These are phyloP conservation scores for Cephus pygmeus DNA, from an alignment of 2,888 invertebrate genomes.

Conservation along the genomic window DNA sequence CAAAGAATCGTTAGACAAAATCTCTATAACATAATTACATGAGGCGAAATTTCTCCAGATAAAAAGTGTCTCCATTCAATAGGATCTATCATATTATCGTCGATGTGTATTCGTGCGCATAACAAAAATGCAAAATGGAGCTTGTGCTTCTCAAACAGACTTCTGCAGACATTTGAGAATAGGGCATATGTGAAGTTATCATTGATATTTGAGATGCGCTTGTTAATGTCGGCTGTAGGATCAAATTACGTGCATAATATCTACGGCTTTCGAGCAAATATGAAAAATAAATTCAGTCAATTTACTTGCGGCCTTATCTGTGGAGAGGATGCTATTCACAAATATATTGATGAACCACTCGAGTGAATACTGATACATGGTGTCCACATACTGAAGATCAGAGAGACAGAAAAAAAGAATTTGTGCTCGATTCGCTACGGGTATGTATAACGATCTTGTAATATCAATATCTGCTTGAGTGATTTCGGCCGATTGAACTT, in stretches of 20 bases:
- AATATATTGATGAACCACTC: conserved; percentile 92
- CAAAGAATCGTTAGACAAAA: conserved; percentile 6
- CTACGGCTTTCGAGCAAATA: not conserved
- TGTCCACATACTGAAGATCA: conserved; percentile 88
- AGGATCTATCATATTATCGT: conserved; percentile 70
- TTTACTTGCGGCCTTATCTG: conserved; percentile 74
- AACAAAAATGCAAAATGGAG: conserved; percentile 84
- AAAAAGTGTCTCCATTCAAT: conserved; percentile 82
- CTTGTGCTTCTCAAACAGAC: conserved; percentile 91
- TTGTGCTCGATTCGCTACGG: conserved; percentile 87
- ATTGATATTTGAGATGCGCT: conserved; percentile 82
- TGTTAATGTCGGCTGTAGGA: conserved; percentile 74
- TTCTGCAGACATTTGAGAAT: conserved; percentile 88
- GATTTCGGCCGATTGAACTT: conserved; percentile 84
- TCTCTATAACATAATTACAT: conserved; percentile 59
- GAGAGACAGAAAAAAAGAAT: conserved; percentile 89
- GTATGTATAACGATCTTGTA: conserved; percentile 83
- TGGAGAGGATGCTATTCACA: conserved; percentile 76
- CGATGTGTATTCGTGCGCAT: conserved; percentile 76
- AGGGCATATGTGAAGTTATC: conserved; percentile 85
- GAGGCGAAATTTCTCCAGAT: conserved; percentile 75
- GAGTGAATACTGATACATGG: conserved; percentile 95
- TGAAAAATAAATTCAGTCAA: conserved; percentile 15
- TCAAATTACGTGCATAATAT: not conserved
- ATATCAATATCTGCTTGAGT: conserved; percentile 86